Base-by-base conservation (phyloP, 1,140 invertebrate species). In the Drosophila rhopaloa region DNA sequence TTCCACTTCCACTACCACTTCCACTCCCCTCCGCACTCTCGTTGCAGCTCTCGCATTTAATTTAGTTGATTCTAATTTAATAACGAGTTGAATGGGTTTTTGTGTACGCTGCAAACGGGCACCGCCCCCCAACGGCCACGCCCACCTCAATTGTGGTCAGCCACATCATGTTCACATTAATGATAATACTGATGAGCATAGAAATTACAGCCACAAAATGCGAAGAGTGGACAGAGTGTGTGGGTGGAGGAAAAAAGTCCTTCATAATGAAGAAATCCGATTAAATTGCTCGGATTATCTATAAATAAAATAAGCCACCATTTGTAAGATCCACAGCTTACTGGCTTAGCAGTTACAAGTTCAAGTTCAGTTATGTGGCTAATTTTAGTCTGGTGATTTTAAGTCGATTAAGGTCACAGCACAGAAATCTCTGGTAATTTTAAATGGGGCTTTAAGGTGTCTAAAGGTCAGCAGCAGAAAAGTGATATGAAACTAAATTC, bases 21-120 rank as follows among this genome's bases (percentile, higher is more conserved):
- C 24, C 43, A 62, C 44, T 35, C 60, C 46, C 40, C 32, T 48
- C 50, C 29, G 27, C 59, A 56, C 72, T 37, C 40, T 59, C 16
- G 35, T 29, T 41, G 57, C 44, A 67, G 32, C 44, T 40, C 74
- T 74, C 67, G 66, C 68, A 85, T 75, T 79, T 79, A 71, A 86
- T 83, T 83, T 62, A 72, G 66, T 83, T 76, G 65, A 76, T 73
- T 86, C 83, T 86, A 86, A 86, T 86, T 86, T 86, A 86, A 86
- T 86, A 86, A 88, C 70, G 59, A 83, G 76, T 38, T 59, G 67
- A 71, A 71, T 63, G 56, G 63, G 62, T 67, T 82, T 66, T 54
- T 57, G n/a, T 62, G 60, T 55, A 37, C 27, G 9, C 16, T 35
- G 24, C 6, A 8, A n/a, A 13, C 6, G 2, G 46, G 2, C 44